Conservation (phyloP, 2,113 vertebrate genomes). For the Hypanus sabinus region DNA sequence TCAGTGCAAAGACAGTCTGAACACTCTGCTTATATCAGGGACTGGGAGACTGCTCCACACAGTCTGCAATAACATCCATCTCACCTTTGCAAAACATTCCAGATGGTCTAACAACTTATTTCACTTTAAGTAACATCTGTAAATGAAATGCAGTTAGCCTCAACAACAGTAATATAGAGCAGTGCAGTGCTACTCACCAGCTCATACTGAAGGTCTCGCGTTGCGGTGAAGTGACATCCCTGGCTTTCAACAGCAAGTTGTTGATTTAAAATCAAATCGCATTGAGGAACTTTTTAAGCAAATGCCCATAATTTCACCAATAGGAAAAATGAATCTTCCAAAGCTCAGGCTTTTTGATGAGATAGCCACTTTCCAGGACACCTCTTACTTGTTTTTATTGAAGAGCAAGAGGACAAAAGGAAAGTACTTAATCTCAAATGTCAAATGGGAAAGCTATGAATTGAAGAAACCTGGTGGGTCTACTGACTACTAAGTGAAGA, state of each 20-base stretch:
- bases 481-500: not conserved
- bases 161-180: not conserved
- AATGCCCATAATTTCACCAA: not conserved
- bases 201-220: not conserved
- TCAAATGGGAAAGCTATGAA: not conserved
- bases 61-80: not conserved
- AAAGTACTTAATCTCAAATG: not conserved
- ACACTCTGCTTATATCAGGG: not conserved
- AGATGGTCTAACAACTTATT: not conserved
- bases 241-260: not conserved
- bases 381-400: not conserved
- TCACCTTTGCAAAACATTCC: not conserved
- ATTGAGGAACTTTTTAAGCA: not conserved
- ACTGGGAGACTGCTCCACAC: no score
- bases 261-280: not conserved
- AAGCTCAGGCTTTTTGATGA: not conserved
- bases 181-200: not conserved
- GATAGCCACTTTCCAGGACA: not conserved
- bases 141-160: not conserved
- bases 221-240: not conserved
- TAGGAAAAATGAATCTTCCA: not conserved
- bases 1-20: not conserved
- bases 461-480: not conserved
- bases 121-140: not conserved
- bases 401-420: not conserved